Evolutionary conservation across 1,140 invertebrate species (phyloP).

Genomic region (Drosophila gunungcola): DNA sequence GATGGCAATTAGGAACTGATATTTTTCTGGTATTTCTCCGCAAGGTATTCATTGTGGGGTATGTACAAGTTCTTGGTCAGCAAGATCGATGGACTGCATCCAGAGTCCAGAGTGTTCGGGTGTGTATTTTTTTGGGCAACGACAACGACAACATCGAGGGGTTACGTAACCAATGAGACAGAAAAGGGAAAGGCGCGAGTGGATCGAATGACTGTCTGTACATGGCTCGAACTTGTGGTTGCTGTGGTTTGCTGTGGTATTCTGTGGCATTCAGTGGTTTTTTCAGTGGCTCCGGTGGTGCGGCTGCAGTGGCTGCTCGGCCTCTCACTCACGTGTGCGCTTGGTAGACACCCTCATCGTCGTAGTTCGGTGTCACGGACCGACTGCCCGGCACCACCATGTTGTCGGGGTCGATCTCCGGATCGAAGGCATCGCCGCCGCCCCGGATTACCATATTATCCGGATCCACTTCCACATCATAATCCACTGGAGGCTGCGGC

Average conservation of each 20-base stretch:
- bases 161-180: conserved; percentile 62
- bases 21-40: background rate
- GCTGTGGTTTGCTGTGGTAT: conserved; percentile 42
- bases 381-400: conserved; percentile 83
- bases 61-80: conserved; percentile 75
- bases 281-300: conserved; percentile 36
- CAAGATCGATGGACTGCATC: conserved; percentile 49
- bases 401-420: conserved; percentile 80
- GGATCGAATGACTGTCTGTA: conserved; percentile 74
- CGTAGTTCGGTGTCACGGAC: conserved; percentile 74
- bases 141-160: conserved; percentile 66
- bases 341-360: conserved; percentile 77
- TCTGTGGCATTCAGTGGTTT: conserved; percentile 30
- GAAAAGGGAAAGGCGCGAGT: conserved; percentile 17
- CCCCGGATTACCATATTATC: conserved; percentile 82
- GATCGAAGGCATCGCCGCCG: conserved; percentile 68
- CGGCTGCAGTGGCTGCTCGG: conserved; percentile 12
- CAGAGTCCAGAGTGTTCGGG: conserved; percentile 27
- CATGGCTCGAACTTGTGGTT: conserved; percentile 57
- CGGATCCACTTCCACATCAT: conserved; percentile 82
- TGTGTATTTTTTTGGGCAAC: conserved; percentile 35
- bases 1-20: background rate
- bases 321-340: conserved; percentile 83
- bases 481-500: conserved; percentile 74
- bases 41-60: conserved; percentile 25